Evolutionary conservation across 37 sponge, comb jelly and placozoan species (phyloP), one percentile per base, ranked within the genome.

Genomic region (Tethya wilhelma): DNA sequence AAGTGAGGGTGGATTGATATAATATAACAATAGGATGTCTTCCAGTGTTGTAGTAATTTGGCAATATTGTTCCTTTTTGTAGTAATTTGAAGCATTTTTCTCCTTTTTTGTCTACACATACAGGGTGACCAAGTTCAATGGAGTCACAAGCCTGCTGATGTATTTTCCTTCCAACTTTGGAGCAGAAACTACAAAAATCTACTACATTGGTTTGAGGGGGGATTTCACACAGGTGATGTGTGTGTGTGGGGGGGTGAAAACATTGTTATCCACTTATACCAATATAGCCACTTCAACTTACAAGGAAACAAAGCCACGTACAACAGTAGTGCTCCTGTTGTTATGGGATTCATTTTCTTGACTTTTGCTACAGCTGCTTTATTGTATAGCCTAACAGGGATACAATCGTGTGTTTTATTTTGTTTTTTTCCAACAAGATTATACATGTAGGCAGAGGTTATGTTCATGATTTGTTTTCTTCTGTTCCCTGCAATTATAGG

Each of bases 121-220:
- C 60, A 97, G 97, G 60, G 86, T 86, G 3, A 72, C 97, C 7
- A 88, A 73, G 53, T 94, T 97, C 79, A 86, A 90, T 44, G 73
- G 85, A 42, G 89, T 92, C 31, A 77, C 89, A 6, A 94, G 93
- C 53, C 68, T 98, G n/a, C 74, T 90, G 42, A 55, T 95, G 49
- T 84, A 88, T 73, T 92, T 98, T 64, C 71, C 91, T n/a, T 49
- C 67, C 33, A 98, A 98, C 79, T 92, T 74, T 81, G 98, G 98
- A 44, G 98, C 79, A 39, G 95, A 95, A 3, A 93, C 76, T 14
- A 92, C 98, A 7, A 84, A 55, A 49, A 83, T 98, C 12, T 98
- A 90, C 79, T 95, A 98, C 85, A 98, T 98, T 56, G 98, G 98
- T 43, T 68, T 98, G 22, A 45, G 75, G 32, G 98, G 98, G 31